Evolutionary conservation across 2,113 vertebrate genomes (phyloP), one percentile per base, ranked within the genome.

Genomic region (Pangasianodon hypophthalmus): DNA sequence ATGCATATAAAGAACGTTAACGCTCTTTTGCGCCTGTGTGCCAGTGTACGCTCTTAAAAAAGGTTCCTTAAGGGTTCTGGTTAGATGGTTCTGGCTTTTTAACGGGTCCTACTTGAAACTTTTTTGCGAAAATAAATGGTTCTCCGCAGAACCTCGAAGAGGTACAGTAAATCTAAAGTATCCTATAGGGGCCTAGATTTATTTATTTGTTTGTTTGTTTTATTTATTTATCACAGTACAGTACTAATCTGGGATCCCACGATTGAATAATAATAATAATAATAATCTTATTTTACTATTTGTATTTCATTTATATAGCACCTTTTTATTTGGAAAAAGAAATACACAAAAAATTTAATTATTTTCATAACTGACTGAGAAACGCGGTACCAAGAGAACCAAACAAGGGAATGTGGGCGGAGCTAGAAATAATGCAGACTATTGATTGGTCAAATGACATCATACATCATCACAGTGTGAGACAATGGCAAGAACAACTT

Each of bases 1-100:
- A 84, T 56, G 14, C 71, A 87, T 82, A 80, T 56, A 88, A 86
- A 64, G 54, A 52, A 58, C 19, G 0, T 29, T 67, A 91, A 79
- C 19, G n/a, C 32, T 24, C 71, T 62, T 37, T 46, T 44, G 18
- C 1, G 2, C 16, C 37, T 50, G 6, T 24, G 73, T 29, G 60
- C 24, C 24, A 69, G n/a, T 4, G 64, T n/a, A 67, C 14, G 62
- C 62, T 56, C 29, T n/a, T 41, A 16, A 73, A 75, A 9, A 44
- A 10, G 71, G 71, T 73, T 69, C n/a, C 67, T 37, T 37, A 4
- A 37, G 64, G 64, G n/a, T 69, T 16, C 67, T 69, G 3, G 26
- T 67, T n/a, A 13, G 29, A 67, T 67, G 64, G 29, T 67, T 67
- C 29, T 67, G 64, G 64, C 11, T 29, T 29, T n/a, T 16, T 67